Evolutionary conservation across 1,140 invertebrate genomes (phyloP).

Genomic region (Macrobrachium nipponense): DNA sequence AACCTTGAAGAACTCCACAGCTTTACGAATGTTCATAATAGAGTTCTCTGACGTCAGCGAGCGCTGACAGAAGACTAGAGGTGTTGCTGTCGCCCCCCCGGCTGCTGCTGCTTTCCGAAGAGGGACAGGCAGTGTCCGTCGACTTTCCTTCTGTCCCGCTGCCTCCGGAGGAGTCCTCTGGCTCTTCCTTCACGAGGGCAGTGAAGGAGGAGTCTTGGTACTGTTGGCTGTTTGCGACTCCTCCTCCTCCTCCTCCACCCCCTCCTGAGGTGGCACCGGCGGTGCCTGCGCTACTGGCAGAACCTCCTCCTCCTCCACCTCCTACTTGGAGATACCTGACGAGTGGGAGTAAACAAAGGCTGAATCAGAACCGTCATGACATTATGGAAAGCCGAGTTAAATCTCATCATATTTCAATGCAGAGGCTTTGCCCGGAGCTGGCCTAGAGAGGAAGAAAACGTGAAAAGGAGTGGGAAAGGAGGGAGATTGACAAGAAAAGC

Average conservation of each 20-base stretch:
- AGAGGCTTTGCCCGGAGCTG: no score
- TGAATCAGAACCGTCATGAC: not conserved
- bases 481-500: not conserved
- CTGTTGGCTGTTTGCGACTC: not conserved
- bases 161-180: constrained; percentile 36
- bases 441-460: no score
- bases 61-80: constrained; percentile 61
- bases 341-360: no score
- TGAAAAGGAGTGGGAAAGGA: not conserved
- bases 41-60: constrained; percentile 62
- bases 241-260: constrained; percentile 24
- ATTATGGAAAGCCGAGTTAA: no score
- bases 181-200: constrained; percentile 51
- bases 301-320: no score
- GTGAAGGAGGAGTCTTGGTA: constrained; percentile 44
- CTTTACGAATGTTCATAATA: constrained; percentile 61
- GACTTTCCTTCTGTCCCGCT: constrained; percentile 4
- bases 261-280: constrained; percentile 23
- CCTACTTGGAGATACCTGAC: no score
- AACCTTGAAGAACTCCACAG: not conserved
- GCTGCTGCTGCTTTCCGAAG: constrained; percentile 22
- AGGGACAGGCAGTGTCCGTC: constrained; percentile 8
- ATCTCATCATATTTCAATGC: no score
- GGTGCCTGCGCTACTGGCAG: not conserved
- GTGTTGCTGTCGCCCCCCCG: constrained; percentile 56